phyloP scores from a whole-genome alignment of 1,140 invertebrate genomes.

The Drosophila chauvacae region DNA sequence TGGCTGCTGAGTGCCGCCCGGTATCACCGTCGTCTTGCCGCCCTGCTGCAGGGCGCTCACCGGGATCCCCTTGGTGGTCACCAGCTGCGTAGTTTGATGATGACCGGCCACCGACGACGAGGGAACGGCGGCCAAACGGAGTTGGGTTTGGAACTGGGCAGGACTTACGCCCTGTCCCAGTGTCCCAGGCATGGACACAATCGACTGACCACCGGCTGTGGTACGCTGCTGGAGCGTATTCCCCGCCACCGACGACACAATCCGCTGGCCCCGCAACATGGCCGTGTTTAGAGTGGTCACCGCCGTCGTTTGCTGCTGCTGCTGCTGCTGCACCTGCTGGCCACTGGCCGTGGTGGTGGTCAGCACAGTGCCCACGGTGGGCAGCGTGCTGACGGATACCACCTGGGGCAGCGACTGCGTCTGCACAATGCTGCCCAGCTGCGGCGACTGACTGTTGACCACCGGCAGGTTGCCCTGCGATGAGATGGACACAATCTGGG shows the following conservation, averaged over 20 bases:
- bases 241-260: conserved; percentile 83
- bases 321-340: conserved; percentile 63
- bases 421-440: conserved; percentile 80
- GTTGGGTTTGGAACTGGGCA: conserved; percentile 85
- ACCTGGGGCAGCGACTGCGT: conserved; percentile 80
- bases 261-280: conserved; percentile 84
- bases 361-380: conserved; percentile 68
- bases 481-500: conserved; percentile 83
- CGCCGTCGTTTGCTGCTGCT: conserved; percentile 76
- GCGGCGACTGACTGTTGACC: conserved; percentile 66
- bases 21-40: conserved; percentile 84
- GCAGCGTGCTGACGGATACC: conserved; percentile 78
- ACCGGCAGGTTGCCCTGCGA: conserved; percentile 75
- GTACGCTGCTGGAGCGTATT: conserved; percentile 80
- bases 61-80: conserved; percentile 84
- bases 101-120: conserved; percentile 75
- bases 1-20: conserved; percentile 84
- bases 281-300: conserved; percentile 83
- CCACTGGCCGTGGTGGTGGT: conserved; percentile 79
- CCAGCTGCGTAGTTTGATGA: conserved; percentile 77
- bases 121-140: conserved; percentile 84
- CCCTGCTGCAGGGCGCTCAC: conserved; percentile 84
- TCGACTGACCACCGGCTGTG: conserved; percentile 82
- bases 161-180: conserved; percentile 81
- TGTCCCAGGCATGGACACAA: conserved; percentile 81